Evolutionary conservation across 2,888 invertebrate genomes (phyloP), one percentile per base, ranked within the genome.

Genomic region (Athalia rosae): DNA sequence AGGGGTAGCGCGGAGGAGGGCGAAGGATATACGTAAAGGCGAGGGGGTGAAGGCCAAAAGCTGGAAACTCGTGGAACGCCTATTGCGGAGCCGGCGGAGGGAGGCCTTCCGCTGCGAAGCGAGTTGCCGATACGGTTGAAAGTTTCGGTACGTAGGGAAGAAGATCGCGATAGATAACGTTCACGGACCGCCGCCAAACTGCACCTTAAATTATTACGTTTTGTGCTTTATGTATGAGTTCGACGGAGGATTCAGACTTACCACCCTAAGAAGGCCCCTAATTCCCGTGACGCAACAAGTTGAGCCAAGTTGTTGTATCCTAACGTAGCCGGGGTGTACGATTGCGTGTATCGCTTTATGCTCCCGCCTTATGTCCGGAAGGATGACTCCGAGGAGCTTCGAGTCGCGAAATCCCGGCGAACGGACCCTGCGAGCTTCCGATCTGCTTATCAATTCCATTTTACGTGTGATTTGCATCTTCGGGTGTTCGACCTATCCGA

Each of bases 201-300:
- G 28, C 5, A 13, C 50, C 28, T 15, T 67, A 15, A 67, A 67
- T 67, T 67, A 67, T 53, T 50, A 41, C 67, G 15, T 67, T 67
- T 67, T 67, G 28, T 67, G 41, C 43, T 28, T 28, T 28, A 28
- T 28, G 28, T 28, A 28, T 28, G 28, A 28, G 28, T 28, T 28
- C 28, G 28, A 28, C 28, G 28, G 28, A 28, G 28, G 28, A 28
- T 28, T 28, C 28, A 28, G 28, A 28, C 0, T 28, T 28, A 28
- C 28, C 67, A 11, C 67, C 53, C n/a, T 41, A 50, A 67, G 48
- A 15, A 41, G 7, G 66, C 47, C 66, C 63, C 47, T 66, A 50
- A 67, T 67, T 67, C 48, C 53, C 9, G 67, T 67, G 53, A 67
- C 50, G 67, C 67, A 67, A 67, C 67, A 67, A 67, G 67, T 67